Conservation (phyloP, 2,797 vertebrate genomes). For the Anomalospiza imberbis region DNA sequence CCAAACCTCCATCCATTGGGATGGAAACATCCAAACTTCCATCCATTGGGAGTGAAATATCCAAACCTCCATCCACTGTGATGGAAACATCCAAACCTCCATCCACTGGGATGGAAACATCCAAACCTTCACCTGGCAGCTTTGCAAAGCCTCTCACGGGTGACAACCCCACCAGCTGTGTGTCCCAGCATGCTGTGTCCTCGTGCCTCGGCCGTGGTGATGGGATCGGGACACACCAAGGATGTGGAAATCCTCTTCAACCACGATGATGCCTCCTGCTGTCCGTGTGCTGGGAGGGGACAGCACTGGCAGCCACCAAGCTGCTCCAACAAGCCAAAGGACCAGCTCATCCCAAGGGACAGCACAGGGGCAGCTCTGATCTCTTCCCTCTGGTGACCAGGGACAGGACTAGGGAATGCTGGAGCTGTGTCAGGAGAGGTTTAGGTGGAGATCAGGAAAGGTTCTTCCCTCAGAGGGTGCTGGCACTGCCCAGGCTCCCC, state of each 20-base stretch:
- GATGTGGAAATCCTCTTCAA: not conserved
- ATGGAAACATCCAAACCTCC: too few relatives aligned
- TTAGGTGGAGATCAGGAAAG: fast-evolving
- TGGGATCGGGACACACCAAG: not conserved
- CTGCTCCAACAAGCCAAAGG: not conserved
- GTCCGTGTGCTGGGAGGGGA: not conserved
- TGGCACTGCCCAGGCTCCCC: not conserved
- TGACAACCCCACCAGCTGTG: not conserved
- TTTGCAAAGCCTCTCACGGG: not conserved
- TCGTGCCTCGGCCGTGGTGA: fast-evolving
- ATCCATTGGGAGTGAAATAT: not conserved
- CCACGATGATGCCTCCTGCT: fast-evolving
- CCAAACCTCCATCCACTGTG: fast-evolving
- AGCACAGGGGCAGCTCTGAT: not conserved
- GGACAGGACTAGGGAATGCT: fast-evolving
- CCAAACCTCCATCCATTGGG: fast-evolving
- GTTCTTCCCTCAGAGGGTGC: not conserved
- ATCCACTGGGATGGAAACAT: not conserved
- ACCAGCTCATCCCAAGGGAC: not conserved
- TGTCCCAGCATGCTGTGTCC: not conserved
- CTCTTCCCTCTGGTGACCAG: not conserved
- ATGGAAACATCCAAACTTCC: too few relatives aligned
- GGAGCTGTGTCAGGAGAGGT: not conserved
- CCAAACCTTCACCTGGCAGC: not conserved
- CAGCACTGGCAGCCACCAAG: not conserved